These are phyloP conservation scores for Autographa pulchrina DNA, from an alignment of 2,888 invertebrate species.

Conservation along the genomic window DNA sequence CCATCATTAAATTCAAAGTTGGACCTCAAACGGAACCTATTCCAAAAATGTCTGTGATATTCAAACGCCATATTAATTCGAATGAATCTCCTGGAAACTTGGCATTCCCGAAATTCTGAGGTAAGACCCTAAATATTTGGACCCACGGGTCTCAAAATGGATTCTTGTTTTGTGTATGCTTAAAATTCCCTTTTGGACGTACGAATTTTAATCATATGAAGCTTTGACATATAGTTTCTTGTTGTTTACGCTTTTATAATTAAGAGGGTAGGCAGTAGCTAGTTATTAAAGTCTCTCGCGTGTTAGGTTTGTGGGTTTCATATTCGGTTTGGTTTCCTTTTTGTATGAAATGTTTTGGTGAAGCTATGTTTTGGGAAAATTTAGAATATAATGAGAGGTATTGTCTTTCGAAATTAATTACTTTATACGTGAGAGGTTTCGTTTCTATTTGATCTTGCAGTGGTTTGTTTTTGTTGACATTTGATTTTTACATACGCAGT, in stretches of 20 bases:
- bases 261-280: conserved; percentile 23
- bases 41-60: conserved; percentile 42
- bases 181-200: conserved; percentile 50
- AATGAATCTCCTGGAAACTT: conserved; percentile 43
- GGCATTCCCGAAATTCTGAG: conserved; percentile 51
- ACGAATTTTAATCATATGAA: conserved; percentile 44
- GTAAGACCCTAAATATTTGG: conserved; percentile 56
- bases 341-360: conserved; percentile 21
- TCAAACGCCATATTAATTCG: conserved; percentile 40
- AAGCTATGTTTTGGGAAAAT: background rate
- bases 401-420: conserved; percentile 9
- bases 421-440: conserved; percentile 1
- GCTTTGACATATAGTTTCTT: conserved; percentile 35
- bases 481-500: background rate
- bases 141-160: conserved; percentile 9
- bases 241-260: conserved; percentile 46
- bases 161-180: conserved; percentile 42
- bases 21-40: conserved; percentile 25
- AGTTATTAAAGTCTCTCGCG: conserved; percentile 29
- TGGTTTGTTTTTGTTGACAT: background rate
- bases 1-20: conserved; percentile 10
- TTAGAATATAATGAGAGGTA: background rate
- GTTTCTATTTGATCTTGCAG: conserved; percentile 11
- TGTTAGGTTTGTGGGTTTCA: conserved; percentile 25
- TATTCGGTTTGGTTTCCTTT: conserved; percentile 42